These are phyloP conservation scores for Malacosoma neustria DNA, from an alignment of 2,888 invertebrate genomes.

Conservation along the genomic window DNA sequence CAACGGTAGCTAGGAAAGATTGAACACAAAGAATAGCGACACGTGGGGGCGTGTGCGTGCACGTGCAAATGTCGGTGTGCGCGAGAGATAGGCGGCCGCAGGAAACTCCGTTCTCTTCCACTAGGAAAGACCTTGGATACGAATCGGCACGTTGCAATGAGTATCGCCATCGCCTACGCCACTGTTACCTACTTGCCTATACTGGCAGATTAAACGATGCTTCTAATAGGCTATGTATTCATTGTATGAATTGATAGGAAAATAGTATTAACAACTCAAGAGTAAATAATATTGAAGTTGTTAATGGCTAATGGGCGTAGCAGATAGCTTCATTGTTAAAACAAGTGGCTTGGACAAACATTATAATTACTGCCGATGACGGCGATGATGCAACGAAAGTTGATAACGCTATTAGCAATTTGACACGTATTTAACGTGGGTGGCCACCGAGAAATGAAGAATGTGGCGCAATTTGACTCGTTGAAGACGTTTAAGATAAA, in stretches of 20 bases:
- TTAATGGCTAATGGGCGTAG: conserved; percentile 46
- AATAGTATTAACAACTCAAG: conserved; percentile 19
- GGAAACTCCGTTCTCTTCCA: conserved; percentile 77
- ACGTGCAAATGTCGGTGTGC: conserved; percentile 60
- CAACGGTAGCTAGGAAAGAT: conserved; percentile 68
- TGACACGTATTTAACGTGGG: conserved; percentile 65
- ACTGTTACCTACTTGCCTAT: conserved; percentile 60
- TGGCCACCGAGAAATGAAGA: conserved; percentile 47
- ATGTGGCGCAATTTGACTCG: conserved; percentile 44
- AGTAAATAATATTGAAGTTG: conserved; percentile 38
- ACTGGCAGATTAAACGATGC: conserved; percentile 51
- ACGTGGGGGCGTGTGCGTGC: conserved; percentile 66
- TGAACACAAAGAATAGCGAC: conserved; percentile 65
- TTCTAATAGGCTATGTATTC: conserved; percentile 28
- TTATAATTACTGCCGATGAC: conserved; percentile 43
- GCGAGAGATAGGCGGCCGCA: conserved; percentile 71
- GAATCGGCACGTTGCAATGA: conserved; percentile 73
- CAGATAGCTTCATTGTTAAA: conserved; percentile 56
- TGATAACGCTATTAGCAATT: conserved; percentile 65
- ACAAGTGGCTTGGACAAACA: conserved; percentile 48
- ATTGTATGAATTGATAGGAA: conserved; percentile 19
- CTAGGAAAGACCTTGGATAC: conserved; percentile 75
- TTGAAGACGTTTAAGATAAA: conserved; percentile 41
- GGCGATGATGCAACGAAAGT: conserved; percentile 64
- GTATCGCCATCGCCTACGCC: conserved; percentile 71